Conservation (phyloP, 1,140 invertebrate genomes). For the Helicoverpa armigera region DNA sequence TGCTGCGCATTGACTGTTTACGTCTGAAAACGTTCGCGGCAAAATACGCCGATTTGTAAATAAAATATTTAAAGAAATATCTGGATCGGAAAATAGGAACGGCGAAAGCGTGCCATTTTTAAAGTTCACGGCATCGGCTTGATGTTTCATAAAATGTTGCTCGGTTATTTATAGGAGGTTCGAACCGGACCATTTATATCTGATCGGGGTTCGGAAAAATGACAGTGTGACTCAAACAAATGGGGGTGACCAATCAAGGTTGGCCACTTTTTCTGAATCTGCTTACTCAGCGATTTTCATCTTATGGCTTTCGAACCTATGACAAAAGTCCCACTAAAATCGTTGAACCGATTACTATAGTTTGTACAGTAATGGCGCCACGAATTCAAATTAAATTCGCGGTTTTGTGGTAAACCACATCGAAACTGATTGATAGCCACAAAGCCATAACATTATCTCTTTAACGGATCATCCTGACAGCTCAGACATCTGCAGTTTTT, state of each 20-base stretch:
- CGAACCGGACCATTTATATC: neutral
- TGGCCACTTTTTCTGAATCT: neutral
- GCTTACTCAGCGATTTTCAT: neutral
- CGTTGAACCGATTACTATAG: too few species aligned
- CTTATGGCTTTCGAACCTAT: neutral
- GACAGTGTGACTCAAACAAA: constrained; percentile 3
- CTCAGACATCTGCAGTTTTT: too few species aligned
- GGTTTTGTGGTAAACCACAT: too few species aligned
- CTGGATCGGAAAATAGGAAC: neutral
- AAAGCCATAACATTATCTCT: too few species aligned
- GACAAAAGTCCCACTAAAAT: neutral
- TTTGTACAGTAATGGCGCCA: too few species aligned
- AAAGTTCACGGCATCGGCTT: constrained; percentile 2
- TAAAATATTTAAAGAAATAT: neutral
- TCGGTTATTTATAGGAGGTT: constrained; percentile 28
- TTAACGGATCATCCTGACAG: too few species aligned
- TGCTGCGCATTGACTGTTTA: constrained; percentile 58
- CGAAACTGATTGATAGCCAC: too few species aligned
- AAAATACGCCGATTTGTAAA: constrained; percentile 2
- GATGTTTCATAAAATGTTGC: constrained; percentile 18
- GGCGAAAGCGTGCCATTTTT: constrained; percentile 3
- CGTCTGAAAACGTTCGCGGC: neutral
- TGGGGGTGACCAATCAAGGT: neutral
- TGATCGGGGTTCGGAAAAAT: constrained; percentile 15
- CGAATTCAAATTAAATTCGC: too few species aligned